Evolutionary conservation across 2,888 invertebrate species (phyloP).

Genomic region (Chrysina gloriosa): DNA sequence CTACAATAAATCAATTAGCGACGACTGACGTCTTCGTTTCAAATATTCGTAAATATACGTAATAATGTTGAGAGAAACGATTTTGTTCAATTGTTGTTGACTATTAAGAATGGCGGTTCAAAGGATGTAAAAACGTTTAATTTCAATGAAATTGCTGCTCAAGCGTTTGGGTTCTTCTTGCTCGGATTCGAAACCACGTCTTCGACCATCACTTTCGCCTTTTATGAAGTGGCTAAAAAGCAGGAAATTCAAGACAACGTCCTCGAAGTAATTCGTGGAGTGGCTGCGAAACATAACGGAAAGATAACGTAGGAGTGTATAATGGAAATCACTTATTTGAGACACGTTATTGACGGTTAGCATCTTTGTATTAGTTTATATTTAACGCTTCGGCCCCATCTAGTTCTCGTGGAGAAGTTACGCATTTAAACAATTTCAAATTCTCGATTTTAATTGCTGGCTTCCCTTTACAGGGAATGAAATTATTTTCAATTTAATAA

Average conservation of each 20-base stretch:
- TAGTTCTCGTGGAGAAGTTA: no score
- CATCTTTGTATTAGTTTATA: not conserved
- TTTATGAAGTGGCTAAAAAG: constrained; percentile 61
- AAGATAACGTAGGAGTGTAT: constrained; percentile 62
- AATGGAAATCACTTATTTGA: constrained; percentile 64
- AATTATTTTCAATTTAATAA: no score
- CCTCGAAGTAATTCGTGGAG: constrained; percentile 59
- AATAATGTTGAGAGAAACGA: not conserved
- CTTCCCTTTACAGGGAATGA: no score
- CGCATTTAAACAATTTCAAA: no score
- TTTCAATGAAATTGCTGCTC: not conserved
- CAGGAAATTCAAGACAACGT: constrained; percentile 62
- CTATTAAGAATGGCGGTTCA: not conserved
- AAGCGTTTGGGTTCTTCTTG: not conserved
- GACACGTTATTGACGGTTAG: constrained; percentile 61
- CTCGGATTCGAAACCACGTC: not conserved
- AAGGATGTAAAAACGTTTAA: not conserved
- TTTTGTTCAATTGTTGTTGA: not conserved
- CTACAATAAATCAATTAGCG: no score
- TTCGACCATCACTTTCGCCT: constrained; percentile 38
- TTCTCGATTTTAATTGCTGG: no score
- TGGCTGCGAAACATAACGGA: constrained; percentile 55
- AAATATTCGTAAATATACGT: no score
- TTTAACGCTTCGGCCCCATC: no score
- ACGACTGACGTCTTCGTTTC: no score